Percentiles rank a stretch among this genome's conserved stretches.
phyloP scores from a whole-genome alignment of 2,797 vertebrate species.

The Agapornis canus region DNA sequence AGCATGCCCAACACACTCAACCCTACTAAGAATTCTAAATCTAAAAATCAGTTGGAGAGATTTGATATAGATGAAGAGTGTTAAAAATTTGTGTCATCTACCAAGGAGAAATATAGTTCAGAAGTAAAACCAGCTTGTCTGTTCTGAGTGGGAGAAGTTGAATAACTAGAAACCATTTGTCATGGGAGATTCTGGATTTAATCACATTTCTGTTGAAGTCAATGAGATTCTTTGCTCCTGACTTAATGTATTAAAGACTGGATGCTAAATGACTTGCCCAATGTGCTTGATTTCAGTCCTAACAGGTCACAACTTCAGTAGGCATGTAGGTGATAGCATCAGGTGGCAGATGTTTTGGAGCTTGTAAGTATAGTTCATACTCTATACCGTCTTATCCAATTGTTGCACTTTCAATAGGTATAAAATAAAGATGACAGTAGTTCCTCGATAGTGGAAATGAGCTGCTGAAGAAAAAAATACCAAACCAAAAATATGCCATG shows the following conservation, averaged over 20 bases:
- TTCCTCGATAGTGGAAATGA: neutral
- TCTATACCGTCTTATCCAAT: neutral
- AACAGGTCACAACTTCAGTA: neutral
- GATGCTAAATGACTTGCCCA: neutral
- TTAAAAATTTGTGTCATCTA: neutral
- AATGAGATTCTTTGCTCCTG: neutral
- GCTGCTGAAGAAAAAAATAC: neutral
- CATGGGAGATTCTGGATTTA: neutral
- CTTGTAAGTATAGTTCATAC: neutral
- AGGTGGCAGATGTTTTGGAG: neutral
- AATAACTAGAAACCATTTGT: neutral
- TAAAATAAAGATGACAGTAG: neutral
- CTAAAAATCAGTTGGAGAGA: neutral
- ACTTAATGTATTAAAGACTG: neutral
- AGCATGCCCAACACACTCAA: neutral
- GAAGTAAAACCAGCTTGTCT: neutral
- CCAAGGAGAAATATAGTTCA: neutral
- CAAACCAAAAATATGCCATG: neutral
- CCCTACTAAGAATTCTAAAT: neutral
- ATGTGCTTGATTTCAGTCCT: neutral
- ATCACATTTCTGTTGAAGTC: constrained; percentile 8
- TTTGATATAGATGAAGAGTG: neutral
- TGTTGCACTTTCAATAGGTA: neutral
- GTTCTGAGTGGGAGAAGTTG: neutral
- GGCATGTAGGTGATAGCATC: neutral